phyloP scores from a whole-genome alignment of 2,113 vertebrate genomes.

The Amia ocellicauda region DNA sequence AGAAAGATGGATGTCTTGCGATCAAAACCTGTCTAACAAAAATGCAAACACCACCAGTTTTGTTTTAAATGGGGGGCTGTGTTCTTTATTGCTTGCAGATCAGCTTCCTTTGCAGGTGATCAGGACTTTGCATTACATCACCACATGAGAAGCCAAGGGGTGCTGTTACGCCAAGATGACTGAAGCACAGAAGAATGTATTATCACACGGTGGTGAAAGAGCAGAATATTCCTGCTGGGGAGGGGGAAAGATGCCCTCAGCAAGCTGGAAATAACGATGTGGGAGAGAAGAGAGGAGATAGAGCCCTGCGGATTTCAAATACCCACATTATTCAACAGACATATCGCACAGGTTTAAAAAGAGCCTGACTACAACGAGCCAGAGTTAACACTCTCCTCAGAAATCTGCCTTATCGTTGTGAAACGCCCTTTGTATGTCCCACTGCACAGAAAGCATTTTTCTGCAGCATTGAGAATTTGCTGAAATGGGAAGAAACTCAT shows the following conservation, averaged over 20 bases:
- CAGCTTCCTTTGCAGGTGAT: slow-evolving; percentile 61
- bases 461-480: no score
- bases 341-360: slow-evolving; percentile 51
- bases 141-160: slow-evolving; percentile 62
- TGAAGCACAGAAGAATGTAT: slow-evolving; percentile 70
- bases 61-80: no score
- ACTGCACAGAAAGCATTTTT: no score
- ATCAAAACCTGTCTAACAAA: no score
- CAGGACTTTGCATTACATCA: slow-evolving; percentile 68
- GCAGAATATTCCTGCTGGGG: slow-evolving; percentile 53
- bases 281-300: slow-evolving; percentile 44
- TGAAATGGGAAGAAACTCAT: no score
- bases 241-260: slow-evolving; percentile 28
- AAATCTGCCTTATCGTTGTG: no score
- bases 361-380: slow-evolving; percentile 24
- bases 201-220: slow-evolving; percentile 53
- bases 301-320: slow-evolving; percentile 46
- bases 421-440: no score
- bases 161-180: slow-evolving; percentile 64
- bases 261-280: slow-evolving; percentile 43
- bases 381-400: neutral
- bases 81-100: slow-evolving; percentile 40
- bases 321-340: slow-evolving; percentile 55
- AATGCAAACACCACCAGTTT: no score
- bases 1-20: no score